A percentile compares a stretch with the other conserved stretches of the same genome.
Conservation (phyloP, 2,888 invertebrate genomes). For the Drosophila mulleri region DNA sequence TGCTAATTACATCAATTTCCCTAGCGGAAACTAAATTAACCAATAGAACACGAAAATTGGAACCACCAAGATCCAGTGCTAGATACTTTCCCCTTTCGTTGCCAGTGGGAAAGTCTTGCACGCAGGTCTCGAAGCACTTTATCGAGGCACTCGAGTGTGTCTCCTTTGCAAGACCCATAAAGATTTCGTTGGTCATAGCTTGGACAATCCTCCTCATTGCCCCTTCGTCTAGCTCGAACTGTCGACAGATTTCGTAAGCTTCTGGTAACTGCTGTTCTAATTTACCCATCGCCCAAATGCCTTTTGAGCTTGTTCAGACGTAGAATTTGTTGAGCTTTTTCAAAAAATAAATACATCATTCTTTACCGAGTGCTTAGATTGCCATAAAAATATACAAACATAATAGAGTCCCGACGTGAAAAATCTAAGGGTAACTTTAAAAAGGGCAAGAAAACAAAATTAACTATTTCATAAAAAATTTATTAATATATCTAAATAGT, state of each 20-base stretch:
- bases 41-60: conserved; percentile 97
- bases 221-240: conserved; percentile 90
- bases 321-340: not conserved
- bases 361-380: not conserved
- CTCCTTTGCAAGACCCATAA: conserved; percentile 91
- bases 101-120: conserved; percentile 96
- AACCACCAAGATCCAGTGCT: conserved; percentile 98
- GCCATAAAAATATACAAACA: not conserved
- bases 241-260: conserved; percentile 88
- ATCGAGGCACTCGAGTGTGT: conserved; percentile 91
- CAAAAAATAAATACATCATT: not conserved
- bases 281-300: conserved; percentile 91
- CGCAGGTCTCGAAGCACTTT: conserved; percentile 97
- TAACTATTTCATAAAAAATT: accelerated
- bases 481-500: not conserved
- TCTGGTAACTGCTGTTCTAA: conserved; percentile 86
- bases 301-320: not conserved
- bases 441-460: not conserved
- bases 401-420: not conserved
- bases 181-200: conserved; percentile 89
- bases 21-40: conserved; percentile 90
- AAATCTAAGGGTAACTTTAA: not conserved
- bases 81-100: conserved; percentile 96
- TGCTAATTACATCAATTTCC: conserved; percentile 94
- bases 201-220: conserved; percentile 90